Percentiles rank a stretch among this genome's conserved stretches.
These are phyloP conservation scores for Chrysodeixis includens DNA, from an alignment of 2,888 invertebrate species.

Conservation along the genomic window DNA sequence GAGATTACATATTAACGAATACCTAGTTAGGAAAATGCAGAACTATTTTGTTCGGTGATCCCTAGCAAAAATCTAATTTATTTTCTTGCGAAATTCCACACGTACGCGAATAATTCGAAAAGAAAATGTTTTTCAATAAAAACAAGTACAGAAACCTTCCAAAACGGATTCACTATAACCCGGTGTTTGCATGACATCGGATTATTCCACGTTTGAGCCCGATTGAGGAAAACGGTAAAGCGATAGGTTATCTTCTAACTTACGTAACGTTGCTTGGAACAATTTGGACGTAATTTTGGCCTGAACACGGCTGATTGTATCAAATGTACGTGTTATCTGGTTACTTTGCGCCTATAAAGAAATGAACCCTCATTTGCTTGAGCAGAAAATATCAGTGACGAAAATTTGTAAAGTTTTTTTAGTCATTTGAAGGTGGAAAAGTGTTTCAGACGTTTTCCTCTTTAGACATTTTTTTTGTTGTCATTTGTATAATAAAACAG, in stretches of 20 bases:
- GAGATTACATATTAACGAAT: no score
- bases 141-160: conserved; percentile 16
- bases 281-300: conserved; percentile 41
- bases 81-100: not conserved
- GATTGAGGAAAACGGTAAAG: conserved; percentile 50
- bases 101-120: not conserved
- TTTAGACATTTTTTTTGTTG: no score
- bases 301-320: conserved; percentile 46
- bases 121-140: not conserved
- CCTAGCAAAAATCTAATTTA: no score
- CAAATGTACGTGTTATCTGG: conserved; percentile 39
- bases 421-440: not conserved
- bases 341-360: conserved; percentile 21
- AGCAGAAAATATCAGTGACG: conserved; percentile 27
- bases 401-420: conserved; percentile 9
- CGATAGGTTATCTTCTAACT: conserved; percentile 54
- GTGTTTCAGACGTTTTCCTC: no score
- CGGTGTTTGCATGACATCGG: conserved; percentile 27
- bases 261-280: conserved; percentile 33
- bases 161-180: conserved; percentile 15
- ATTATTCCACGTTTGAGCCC: conserved; percentile 38
- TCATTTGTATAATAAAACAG: no score
- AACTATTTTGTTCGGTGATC: no score
- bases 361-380: conserved; percentile 34
- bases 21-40: no score